Conservation (phyloP, 2,113 vertebrate genomes). For the Irena cyanogastra region DNA sequence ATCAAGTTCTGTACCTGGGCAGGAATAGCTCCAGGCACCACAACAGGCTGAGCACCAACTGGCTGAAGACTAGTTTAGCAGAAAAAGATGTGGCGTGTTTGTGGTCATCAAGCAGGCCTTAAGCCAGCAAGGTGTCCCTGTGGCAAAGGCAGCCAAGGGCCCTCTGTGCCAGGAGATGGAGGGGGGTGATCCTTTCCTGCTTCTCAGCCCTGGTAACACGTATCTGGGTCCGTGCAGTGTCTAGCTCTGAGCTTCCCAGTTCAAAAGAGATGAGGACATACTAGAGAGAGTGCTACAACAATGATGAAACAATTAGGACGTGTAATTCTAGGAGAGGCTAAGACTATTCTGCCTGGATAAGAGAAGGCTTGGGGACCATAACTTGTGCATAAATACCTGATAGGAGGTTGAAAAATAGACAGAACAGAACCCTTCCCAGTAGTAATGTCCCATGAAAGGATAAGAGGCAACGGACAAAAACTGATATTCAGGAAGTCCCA, state of each 20-base stretch:
- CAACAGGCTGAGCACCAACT: fast-evolving
- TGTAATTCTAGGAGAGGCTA: background rate
- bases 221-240: background rate
- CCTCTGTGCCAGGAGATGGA: background rate
- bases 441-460: background rate
- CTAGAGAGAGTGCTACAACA: background rate
- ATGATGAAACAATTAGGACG: background rate
- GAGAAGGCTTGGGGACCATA: background rate
- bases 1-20: background rate
- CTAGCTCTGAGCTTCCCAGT: background rate
- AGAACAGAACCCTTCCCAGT: background rate
- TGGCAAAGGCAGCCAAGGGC: background rate
- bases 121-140: background rate
- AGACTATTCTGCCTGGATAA: background rate
- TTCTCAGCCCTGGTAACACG: background rate
- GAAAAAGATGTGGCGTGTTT: fast-evolving
- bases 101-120: background rate
- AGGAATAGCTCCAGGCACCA: background rate
- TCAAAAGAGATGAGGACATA: background rate
- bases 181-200: background rate
- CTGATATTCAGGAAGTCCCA: background rate
- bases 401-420: background rate
- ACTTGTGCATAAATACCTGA: background rate
- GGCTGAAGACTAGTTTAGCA: background rate
- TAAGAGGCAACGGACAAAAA: background rate